Evolutionary conservation across 2,113 vertebrate species (phyloP), one percentile per base, ranked within the genome.

Genomic region (Hydropotes inermis): DNA sequence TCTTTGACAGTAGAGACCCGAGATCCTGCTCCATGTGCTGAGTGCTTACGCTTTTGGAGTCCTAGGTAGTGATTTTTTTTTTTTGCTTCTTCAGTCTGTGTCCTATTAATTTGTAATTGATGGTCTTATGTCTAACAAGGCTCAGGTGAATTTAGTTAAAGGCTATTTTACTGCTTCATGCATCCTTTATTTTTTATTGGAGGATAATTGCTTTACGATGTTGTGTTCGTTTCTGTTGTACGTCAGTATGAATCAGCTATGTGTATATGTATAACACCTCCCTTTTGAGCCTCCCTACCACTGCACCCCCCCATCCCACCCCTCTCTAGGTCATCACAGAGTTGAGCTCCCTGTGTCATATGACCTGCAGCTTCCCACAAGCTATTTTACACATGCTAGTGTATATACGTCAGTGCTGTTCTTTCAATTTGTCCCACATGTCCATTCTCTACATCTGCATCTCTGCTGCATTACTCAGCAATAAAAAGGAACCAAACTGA

Each of bases 81-180:
- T 54, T 23, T 17, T 85, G 10, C 33, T 88, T 89, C 57, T 78
- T 84, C 12, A 76, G 27, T 50, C 45, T 52, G 0, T 55, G 27
- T 4, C 45, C 19, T 27, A 0, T 91, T 94, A 33, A 81, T 55
- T 87, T 89, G 50, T 74, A 39, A 21, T 28, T 19, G 82, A 28
- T 64, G 54, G 5, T 5, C n/a, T 89, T 89, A 23, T 21, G 25
- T 39, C 0, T 78, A 33, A 21, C 58, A 55, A 74, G 60, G 54
- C 28, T 82, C 93, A 74, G 47, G 43, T 82, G 58, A 90, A 5
- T 94, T 87, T 82, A 86, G 52, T 67, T 74, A 47, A 50, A 94
- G 50, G 55, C 28, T 74, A 0, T 87, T 88, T 15, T 90, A 0
- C n/a, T 54, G 13, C 47, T 33, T 94, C 64, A 13, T 28, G 9